phyloP scores from a whole-genome alignment of 2,113 vertebrate genomes.

The Oreochromis spilurus region DNA sequence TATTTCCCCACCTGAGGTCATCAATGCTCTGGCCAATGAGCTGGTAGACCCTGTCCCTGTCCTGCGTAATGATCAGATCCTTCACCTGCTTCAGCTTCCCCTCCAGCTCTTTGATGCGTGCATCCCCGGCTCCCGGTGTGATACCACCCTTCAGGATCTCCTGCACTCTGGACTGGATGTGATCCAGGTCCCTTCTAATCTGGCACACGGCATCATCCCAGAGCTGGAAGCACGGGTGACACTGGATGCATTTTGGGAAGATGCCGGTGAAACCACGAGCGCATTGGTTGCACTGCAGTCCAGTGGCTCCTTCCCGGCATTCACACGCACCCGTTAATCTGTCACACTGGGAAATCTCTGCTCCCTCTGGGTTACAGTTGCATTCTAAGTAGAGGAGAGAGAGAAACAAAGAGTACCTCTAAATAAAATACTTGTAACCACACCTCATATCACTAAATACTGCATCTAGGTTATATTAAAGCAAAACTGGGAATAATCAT shows the following conservation, averaged over 20 bases:
- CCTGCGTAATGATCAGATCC: slow-evolving; percentile 49
- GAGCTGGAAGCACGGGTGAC: slow-evolving; percentile 82
- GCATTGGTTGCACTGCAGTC: slow-evolving; percentile 73
- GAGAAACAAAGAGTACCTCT: neutral
- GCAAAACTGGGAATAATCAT: neutral
- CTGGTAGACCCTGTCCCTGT: slow-evolving; percentile 47
- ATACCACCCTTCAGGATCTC: slow-evolving; percentile 62
- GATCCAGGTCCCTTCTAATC: slow-evolving; percentile 61
- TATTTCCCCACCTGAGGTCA: slow-evolving; percentile 66
- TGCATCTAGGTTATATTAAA: neutral
- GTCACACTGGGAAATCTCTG: slow-evolving; percentile 75
- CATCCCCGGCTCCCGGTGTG: slow-evolving; percentile 31
- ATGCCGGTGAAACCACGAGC: slow-evolving; percentile 75
- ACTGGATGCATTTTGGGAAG: slow-evolving; percentile 76
- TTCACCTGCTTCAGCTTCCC: slow-evolving; percentile 59
- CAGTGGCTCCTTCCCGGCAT: slow-evolving; percentile 72
- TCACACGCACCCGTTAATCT: slow-evolving; percentile 67
- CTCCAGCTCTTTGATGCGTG: slow-evolving; percentile 72
- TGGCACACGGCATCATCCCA: slow-evolving; percentile 74
- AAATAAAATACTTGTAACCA: neutral
- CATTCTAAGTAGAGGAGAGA: slow-evolving; percentile 68
- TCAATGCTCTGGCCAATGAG: slow-evolving; percentile 69
- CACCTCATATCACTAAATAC: neutral
- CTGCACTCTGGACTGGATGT: slow-evolving; percentile 33
- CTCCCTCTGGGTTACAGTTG: slow-evolving; percentile 73